A percentile compares a stretch with the other conserved stretches of the same genome.
These are phyloP conservation scores for Bujurquina vittata DNA, from an alignment of 2,113 vertebrate species.

Conservation along the genomic window DNA sequence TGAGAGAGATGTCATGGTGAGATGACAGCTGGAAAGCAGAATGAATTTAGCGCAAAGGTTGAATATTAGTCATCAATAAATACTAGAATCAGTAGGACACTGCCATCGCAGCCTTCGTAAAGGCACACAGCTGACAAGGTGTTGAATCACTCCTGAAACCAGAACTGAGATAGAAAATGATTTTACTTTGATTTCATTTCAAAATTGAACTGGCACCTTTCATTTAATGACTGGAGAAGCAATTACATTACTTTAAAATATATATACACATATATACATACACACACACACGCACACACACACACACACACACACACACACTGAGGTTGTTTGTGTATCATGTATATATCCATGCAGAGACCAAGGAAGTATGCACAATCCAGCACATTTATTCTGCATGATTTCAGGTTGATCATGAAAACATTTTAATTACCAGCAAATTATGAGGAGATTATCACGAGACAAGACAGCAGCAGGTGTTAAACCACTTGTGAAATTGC, in stretches of 20 bases:
- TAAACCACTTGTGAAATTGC: neutral
- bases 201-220: constrained; percentile 20
- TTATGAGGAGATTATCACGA: constrained; percentile 33
- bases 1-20: constrained; percentile 48
- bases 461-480: neutral
- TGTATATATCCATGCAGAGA: neutral
- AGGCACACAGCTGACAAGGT: neutral
- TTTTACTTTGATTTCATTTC: constrained; percentile 30
- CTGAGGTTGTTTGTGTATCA: neutral
- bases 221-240: constrained; percentile 23
- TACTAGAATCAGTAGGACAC: constrained; percentile 20
- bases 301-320: neutral
- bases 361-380: neutral
- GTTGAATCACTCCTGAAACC: constrained; percentile 27
- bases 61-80: constrained; percentile 63
- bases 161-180: neutral
- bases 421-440: constrained; percentile 27
- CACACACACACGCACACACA: neutral
- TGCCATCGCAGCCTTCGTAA: neutral
- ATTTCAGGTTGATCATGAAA: constrained; percentile 10
- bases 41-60: constrained; percentile 38
- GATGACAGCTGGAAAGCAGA: constrained; percentile 38
- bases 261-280: neutral
- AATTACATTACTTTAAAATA: neutral
- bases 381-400: constrained; percentile 13